Evolutionary conservation across 2,797 vertebrate genomes (phyloP).

Genomic region (Paedocypris micromegethes): DNA sequence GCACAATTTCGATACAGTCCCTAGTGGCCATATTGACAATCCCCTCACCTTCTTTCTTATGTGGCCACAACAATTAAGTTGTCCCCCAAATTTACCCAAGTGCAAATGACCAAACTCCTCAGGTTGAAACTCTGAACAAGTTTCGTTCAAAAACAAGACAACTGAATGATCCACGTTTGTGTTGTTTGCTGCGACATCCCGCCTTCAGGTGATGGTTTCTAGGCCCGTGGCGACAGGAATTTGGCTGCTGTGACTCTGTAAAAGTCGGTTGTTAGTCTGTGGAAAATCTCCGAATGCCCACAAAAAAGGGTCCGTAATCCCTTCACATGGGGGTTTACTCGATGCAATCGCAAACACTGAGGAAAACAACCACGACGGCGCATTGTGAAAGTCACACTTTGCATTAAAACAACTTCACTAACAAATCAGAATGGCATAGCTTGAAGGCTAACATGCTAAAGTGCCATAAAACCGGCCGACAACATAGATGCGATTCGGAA

Average conservation of each 20-base stretch:
- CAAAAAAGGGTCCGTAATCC: neutral
- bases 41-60: too few species aligned
- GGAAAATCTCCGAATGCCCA: neutral
- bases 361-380: neutral
- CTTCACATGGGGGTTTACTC: neutral
- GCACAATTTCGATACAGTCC: too few species aligned
- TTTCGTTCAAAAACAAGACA: neutral
- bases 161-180: constrained; percentile 41
- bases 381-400: neutral
- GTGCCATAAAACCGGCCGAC: neutral
- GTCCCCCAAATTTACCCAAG: too few species aligned
- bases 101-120: too few species aligned
- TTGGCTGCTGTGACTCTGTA: constrained; percentile 10
- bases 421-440: constrained; percentile 12
- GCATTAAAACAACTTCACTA: neutral
- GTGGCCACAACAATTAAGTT: too few species aligned
- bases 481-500: neutral
- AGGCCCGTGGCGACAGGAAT: constrained; percentile 45
- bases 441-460: constrained; percentile 18
- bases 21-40: too few species aligned
- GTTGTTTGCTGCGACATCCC: constrained; percentile 58
- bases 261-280: neutral
- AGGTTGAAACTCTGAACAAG: too few species aligned
- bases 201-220: constrained; percentile 58
- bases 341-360: neutral